phyloP scores from a whole-genome alignment of 2,888 invertebrate species.

The Scrobipalpa atriplicella region DNA sequence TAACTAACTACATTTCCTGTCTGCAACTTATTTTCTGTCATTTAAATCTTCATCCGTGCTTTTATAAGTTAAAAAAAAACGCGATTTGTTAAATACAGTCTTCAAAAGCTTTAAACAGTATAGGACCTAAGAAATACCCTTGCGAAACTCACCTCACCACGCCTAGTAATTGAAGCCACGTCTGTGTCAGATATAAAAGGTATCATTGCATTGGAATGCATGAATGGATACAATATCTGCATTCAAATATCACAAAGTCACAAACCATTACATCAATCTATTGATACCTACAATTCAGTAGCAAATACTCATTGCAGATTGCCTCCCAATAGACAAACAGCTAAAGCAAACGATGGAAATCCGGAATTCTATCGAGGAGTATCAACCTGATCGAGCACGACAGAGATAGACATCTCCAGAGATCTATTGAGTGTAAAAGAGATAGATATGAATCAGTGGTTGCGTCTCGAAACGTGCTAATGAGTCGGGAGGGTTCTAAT shows the following conservation, averaged over 20 bases:
- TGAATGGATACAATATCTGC: neutral
- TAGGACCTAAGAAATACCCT: constrained; percentile 5
- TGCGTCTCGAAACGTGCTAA: constrained; percentile 62
- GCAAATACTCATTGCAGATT: constrained; percentile 10
- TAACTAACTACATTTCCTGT: no score
- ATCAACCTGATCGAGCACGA: constrained; percentile 59
- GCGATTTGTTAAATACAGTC: no score
- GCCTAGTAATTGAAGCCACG: constrained; percentile 1
- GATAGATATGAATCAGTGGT: constrained; percentile 47
- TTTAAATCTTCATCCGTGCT: no score
- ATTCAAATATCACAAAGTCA: neutral
- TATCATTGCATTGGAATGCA: neutral
- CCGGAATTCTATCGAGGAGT: constrained; percentile 58
- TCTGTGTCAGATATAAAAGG: neutral
- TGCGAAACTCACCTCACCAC: constrained; percentile 1
- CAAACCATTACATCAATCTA: neutral
- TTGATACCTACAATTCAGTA: constrained; percentile 6
- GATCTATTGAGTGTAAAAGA: constrained; percentile 47
- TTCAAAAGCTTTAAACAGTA: neutral
- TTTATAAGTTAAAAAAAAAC: no score
- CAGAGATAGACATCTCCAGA: constrained; percentile 36
- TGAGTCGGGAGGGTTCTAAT: constrained; percentile 77
- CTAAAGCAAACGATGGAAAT: constrained; percentile 63
- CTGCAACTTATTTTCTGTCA: no score
- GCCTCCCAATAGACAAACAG: constrained; percentile 41